Evolutionary conservation across 2,797 vertebrate species (phyloP).

Genomic region (Hafferia zeledoni): DNA sequence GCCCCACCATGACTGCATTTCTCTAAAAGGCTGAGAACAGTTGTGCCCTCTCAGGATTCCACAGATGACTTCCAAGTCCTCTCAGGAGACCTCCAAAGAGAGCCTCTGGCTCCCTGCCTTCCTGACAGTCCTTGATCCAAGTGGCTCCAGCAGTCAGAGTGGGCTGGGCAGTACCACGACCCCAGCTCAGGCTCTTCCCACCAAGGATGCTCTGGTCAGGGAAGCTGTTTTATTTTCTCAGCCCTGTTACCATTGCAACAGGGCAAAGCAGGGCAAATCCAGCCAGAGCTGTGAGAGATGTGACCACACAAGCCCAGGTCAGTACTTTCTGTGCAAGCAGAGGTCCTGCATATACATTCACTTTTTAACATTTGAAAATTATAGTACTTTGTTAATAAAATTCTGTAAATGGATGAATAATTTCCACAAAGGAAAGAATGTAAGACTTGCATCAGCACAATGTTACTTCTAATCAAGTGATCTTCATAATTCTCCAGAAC

Average conservation of each 20-base stretch:
- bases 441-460: background rate
- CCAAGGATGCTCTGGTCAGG: accelerated
- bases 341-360: background rate
- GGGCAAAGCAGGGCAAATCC: background rate
- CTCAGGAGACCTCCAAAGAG: background rate
- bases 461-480: background rate
- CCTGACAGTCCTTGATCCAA: background rate
- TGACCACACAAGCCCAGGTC: background rate
- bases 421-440: slow-evolving; percentile 35
- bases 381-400: background rate
- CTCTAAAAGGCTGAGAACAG: background rate
- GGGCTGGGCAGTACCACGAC: background rate
- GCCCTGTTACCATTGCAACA: background rate
- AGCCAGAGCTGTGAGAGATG: background rate
- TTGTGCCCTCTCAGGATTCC: background rate
- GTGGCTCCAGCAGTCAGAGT: background rate
- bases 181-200: background rate
- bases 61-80: background rate
- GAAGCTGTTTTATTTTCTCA: background rate
- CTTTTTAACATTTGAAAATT: background rate
- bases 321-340: background rate
- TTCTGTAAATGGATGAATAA: background rate
- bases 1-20: accelerated
- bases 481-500: slow-evolving; percentile 11
- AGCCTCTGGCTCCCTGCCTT: background rate